A percentile compares a stretch with the other conserved stretches of the same genome.
Conservation (phyloP, 1,140 invertebrate genomes). For the Propsilocerus akamusi region DNA sequence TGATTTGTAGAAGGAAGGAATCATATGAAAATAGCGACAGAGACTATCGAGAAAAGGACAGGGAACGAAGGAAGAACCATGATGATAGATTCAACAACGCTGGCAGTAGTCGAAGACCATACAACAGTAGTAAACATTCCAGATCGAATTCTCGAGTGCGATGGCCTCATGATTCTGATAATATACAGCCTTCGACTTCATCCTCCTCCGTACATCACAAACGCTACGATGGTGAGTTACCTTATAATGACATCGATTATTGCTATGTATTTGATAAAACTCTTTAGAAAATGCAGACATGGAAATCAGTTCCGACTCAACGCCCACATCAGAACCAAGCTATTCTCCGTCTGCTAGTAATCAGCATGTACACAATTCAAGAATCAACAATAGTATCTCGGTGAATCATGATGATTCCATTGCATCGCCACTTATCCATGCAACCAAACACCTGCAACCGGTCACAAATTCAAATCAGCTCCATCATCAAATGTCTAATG, state of each 20-base stretch:
- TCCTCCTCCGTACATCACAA: slow-evolving; percentile 13
- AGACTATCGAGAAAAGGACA: slow-evolving; percentile 26
- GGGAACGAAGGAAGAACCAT: slow-evolving; percentile 24
- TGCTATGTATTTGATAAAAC: slow-evolving; percentile 11
- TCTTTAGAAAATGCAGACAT: slow-evolving; percentile 42
- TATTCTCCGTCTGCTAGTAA: slow-evolving; percentile 17
- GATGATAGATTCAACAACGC: slow-evolving; percentile 23
- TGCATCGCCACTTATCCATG: background rate
- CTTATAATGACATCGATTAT: background rate
- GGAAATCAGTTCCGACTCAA: slow-evolving; percentile 73
- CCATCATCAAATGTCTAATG: background rate
- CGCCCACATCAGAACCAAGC: slow-evolving; percentile 51
- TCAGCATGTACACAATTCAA: background rate
- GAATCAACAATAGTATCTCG: background rate
- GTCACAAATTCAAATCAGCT: background rate
- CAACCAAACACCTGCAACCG: background rate
- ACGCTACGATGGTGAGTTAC: slow-evolving; percentile 19
- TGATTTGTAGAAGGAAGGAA: slow-evolving; percentile 21
- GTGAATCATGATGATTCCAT: background rate
- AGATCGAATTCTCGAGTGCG: slow-evolving; percentile 32
- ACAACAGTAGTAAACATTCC: slow-evolving; percentile 56
- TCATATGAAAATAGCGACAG: slow-evolving; percentile 27
- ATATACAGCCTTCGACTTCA: slow-evolving; percentile 8
- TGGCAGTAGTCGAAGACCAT: background rate
- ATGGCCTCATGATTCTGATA: slow-evolving; percentile 24